Base-by-base conservation (phyloP, 1,140 invertebrate species). In the Agrilus planipennis region DNA sequence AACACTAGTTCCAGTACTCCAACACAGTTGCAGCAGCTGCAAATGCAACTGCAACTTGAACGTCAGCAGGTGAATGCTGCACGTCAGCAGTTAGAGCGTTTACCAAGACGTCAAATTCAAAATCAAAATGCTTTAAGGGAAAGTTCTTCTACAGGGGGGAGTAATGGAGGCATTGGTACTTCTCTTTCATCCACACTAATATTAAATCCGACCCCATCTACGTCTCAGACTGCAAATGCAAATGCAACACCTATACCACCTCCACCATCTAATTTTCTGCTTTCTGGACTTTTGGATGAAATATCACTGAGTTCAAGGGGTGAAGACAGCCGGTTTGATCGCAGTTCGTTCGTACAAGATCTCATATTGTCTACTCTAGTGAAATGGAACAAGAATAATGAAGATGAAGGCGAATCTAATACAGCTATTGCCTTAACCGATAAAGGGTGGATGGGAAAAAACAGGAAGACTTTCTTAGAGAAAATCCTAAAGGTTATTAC, bases 41-140 rank as follows among this genome's bases (percentile, higher is more conserved):
- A 89, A 64, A 89, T 89, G 84, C 86, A 90, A 64, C 66, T 90
- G 57, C 84, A 89, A 62, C 66, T 88, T 46, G 85, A 89, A 64
- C 70, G 86, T 29, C 84, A 89, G 58, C 84, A 89, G 69, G 82
- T 83, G 44, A 76, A 77, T 58, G 81, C 79, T 51, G 79, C 79
- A 22, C 73, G 87, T 50, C 86, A 90, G 68, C 83, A 88, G 63
- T 63, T 90, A 53, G 86, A 91, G 65, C 71, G 88, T 46, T 70
- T 89, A 61, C 87, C 89, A 45, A 75, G 87, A 53, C 75, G 86
- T 42, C 80, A 79, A 48, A 72, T 72, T 29, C 71, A 54, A 58
- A 65, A 46, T 32, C 52, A 54, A 38, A 57, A 53, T 37, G 50
- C 53, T 39, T 36, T 45, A 6, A 35, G 47, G 12, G 47, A 47